Percentiles rank a stretch among this genome's conserved stretches.
Evolutionary conservation across 2,113 vertebrate genomes (phyloP).

Genomic region (Laterallus jamaicensis): DNA sequence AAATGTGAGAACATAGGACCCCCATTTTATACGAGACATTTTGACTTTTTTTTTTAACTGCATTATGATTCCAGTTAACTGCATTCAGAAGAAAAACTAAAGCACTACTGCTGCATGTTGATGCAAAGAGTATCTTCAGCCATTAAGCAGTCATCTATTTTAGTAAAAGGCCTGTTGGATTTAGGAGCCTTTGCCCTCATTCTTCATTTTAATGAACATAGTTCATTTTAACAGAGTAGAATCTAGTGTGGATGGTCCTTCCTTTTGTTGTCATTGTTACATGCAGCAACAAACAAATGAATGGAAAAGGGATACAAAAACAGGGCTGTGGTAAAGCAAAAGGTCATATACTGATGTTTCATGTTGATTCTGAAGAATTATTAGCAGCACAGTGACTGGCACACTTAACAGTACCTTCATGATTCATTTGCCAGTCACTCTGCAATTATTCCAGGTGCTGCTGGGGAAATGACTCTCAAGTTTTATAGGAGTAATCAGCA

Average conservation of each 20-base stretch:
- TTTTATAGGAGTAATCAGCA: conserved; percentile 77
- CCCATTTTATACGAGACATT: not conserved
- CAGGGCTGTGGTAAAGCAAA: conserved; percentile 72
- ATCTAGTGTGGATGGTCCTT: conserved; percentile 61
- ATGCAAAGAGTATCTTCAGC: not conserved
- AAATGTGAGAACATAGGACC: not conserved
- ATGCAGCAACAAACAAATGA: conserved; percentile 70
- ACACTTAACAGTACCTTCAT: conserved; percentile 72
- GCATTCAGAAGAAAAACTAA: not conserved
- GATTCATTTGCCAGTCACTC: conserved; percentile 75
- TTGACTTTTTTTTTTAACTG: not conserved
- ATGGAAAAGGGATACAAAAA: conserved; percentile 55
- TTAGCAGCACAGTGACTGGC: conserved; percentile 74
- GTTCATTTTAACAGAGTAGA: conserved; percentile 48
- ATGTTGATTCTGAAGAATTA: conserved; percentile 67
- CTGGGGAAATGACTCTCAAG: conserved; percentile 75
- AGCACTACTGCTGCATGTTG: not conserved
- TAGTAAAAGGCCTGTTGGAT: conserved; percentile 42
- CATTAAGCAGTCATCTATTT: conserved; percentile 20
- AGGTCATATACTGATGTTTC: conserved; percentile 59
- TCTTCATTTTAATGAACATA: conserved; percentile 7
- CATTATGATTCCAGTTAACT: not conserved
- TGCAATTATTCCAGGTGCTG: conserved; percentile 86
- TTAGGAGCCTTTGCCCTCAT: conserved; percentile 41
- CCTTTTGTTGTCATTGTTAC: conserved; percentile 73